Base-by-base conservation (phyloP, 2,113 vertebrate species). In the Laticauda colubrina region DNA sequence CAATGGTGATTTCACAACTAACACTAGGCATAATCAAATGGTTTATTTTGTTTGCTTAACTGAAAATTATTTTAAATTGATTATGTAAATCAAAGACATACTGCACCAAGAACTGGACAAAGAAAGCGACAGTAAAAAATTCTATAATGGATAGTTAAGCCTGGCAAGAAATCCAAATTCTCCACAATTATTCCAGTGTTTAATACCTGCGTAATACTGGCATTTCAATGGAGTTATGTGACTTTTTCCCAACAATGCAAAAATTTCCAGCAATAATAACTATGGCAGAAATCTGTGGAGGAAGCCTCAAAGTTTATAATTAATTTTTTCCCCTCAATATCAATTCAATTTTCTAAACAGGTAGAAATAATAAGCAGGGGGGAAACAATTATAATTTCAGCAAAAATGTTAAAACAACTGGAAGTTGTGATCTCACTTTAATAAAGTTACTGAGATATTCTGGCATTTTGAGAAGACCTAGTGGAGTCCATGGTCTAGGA, bases 11-110 rank as follows among this genome's bases (percentile, higher is more conserved):
- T 53, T 59, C 20, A 89, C 9, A 93, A 55, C 88, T 53, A 89
- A 26, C 86, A 61, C 15, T 43, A 48, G 61, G 29, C 87, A 69
- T 54, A 87, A 94, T 29, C 88, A 56, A 51, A 81, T 92, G 93
- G 92, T 91, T 95, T 26, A 92, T 94, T 92, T 51, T 92, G 94
- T 87, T 92, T 94, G 18, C 54, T 89, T 95, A 91, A 88, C 86
- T 96, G 18, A 45, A 93, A 95, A 9, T 95, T 61, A 94, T 90
- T 89, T 95, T 15, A 96, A 89, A 91, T 95, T 95, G 89, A 89
- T 93, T 94, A 94, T 94, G 89, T 95, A 94, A 93, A 45, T 24
- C 43, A 59, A 89, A 89, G n/a, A 89, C 29, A 29, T 91, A 93
- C 34, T 53, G 15, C 86, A 93, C 18, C 61, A 88, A 91, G 29